Conservation (phyloP, 2,888 invertebrate genomes). For the Encarsia formosa region DNA sequence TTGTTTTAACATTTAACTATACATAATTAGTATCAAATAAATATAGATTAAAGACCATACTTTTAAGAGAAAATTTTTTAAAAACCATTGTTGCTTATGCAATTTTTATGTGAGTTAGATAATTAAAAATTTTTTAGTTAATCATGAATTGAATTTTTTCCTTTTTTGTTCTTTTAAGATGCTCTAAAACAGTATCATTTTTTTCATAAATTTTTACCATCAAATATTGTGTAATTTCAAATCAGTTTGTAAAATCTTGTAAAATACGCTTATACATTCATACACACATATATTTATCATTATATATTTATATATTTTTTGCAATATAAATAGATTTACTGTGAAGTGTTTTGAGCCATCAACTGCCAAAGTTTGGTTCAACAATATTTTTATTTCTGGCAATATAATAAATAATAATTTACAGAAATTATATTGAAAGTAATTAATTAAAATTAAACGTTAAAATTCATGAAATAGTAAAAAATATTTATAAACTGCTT, state of each 20-base stretch:
- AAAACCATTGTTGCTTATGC: too few relatives aligned
- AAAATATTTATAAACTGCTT: conserved; percentile 22
- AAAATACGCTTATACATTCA: conserved; percentile 26
- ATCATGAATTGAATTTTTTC: too few relatives aligned
- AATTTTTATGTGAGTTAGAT: too few relatives aligned
- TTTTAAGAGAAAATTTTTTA: too few relatives aligned
- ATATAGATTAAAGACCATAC: too few relatives aligned
- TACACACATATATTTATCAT: conserved; percentile 14
- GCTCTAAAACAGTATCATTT: conserved; percentile 17
- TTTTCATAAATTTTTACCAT: conserved; percentile 23
- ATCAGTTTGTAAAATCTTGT: conserved; percentile 26
- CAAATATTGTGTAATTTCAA: conserved; percentile 15
- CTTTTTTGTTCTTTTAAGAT: conserved; percentile 12
- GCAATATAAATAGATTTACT: neutral
- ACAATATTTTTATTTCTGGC: neutral
- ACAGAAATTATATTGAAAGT: neutral
- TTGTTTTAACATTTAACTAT: too few relatives aligned
- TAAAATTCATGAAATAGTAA: conserved; percentile 8
- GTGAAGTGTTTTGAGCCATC: conserved; percentile 1
- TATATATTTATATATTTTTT: neutral
- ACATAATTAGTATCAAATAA: too few relatives aligned
- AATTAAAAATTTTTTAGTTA: too few relatives aligned
- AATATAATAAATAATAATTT: neutral
- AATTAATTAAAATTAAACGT: conserved; percentile 3
- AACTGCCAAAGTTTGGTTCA: neutral